Percentiles rank a stretch among this genome's conserved stretches.
These are phyloP conservation scores for Esperia sulphurella DNA, from an alignment of 2,888 invertebrate species.

Conservation along the genomic window DNA sequence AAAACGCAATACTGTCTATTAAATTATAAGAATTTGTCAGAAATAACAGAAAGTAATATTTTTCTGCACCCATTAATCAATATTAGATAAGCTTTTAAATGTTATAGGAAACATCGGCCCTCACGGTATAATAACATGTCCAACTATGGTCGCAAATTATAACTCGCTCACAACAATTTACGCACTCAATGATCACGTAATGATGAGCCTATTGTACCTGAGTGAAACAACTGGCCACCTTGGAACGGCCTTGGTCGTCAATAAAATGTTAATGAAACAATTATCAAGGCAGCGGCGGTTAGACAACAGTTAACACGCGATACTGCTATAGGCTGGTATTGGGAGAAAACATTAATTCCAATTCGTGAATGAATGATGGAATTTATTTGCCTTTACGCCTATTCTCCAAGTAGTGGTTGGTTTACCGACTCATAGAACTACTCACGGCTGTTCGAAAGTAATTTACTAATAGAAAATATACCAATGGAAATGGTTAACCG, in stretches of 20 bases:
- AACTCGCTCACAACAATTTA: neutral
- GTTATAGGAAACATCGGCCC: no score
- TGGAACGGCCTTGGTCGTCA: constrained; percentile 37
- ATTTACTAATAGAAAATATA: no score
- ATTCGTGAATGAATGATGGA: neutral
- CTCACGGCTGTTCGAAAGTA: no score
- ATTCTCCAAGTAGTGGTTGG: neutral
- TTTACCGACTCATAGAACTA: no score
- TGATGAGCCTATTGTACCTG: constrained; percentile 5
- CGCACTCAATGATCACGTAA: neutral
- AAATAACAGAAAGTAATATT: no score
- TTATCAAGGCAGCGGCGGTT: constrained; percentile 16
- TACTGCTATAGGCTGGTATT: neutral
- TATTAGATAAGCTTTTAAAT: no score
- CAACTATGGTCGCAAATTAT: neutral
- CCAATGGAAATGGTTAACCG: no score
- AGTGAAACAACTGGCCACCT: constrained; percentile 8
- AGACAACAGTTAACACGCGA: constrained; percentile 14
- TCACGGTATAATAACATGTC: no score
- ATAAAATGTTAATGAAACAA: constrained; percentile 42
- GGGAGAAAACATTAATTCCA: neutral
- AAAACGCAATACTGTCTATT: no score
- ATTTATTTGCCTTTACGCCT: neutral
- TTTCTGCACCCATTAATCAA: no score
- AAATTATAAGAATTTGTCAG: no score